Evolutionary conservation across 2,113 vertebrate genomes (phyloP).

Genomic region (Urocitellus parryii): DNA sequence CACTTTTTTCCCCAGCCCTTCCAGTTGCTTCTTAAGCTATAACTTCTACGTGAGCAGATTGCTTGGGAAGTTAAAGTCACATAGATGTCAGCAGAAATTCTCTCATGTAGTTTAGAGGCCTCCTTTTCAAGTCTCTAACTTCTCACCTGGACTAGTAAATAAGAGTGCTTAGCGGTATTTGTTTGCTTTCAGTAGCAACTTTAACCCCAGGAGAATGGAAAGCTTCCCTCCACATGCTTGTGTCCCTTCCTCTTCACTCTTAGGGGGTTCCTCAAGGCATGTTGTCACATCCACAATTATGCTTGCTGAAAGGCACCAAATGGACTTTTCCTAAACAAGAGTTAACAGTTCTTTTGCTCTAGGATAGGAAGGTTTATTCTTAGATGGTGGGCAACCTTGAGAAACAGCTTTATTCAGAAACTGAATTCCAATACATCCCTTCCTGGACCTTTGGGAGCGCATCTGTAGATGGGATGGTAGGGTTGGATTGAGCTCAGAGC

Average conservation of each 20-base stretch:
- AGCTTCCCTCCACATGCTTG: background rate
- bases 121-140: background rate
- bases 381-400: background rate
- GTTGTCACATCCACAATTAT: background rate
- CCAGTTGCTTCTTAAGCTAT: slow-evolving; percentile 1
- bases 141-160: background rate
- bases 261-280: background rate
- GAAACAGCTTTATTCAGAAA: background rate
- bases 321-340: background rate
- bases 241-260: background rate
- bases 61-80: background rate
- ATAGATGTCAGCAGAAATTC: slow-evolving; percentile 6
- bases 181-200: background rate
- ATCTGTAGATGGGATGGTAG: background rate
- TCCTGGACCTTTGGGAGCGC: background rate
- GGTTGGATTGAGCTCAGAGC: background rate
- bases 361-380: background rate
- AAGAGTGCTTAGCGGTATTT: background rate
- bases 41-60: background rate
- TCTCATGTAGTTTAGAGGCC: background rate
- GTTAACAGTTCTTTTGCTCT: background rate
- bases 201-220: background rate
- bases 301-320: background rate
- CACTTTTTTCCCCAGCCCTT: background rate
- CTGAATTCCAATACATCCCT: background rate